phyloP scores from a whole-genome alignment of 2,888 invertebrate genomes.

The Hybos culiciformis region DNA sequence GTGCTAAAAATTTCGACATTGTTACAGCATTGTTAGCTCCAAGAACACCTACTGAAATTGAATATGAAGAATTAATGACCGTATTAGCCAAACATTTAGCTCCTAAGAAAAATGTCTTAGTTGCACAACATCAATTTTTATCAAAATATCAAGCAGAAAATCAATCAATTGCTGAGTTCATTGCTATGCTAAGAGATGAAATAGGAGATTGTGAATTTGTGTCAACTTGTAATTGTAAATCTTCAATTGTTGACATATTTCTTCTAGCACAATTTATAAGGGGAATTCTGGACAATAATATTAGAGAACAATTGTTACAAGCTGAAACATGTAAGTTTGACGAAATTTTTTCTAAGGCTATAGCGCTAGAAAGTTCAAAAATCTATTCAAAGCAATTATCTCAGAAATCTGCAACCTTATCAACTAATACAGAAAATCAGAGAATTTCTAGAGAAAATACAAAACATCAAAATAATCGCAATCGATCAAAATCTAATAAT shows the following conservation, averaged over 20 bases:
- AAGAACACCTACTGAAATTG: background rate
- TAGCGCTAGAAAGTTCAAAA: background rate
- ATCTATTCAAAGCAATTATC: background rate
- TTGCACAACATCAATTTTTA: background rate
- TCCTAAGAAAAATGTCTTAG: background rate
- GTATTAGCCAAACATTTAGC: no score
- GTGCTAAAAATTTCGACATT: background rate
- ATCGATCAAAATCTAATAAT: background rate
- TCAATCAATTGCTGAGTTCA: background rate
- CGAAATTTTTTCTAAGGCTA: background rate
- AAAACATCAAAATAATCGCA: background rate
- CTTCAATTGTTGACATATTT: background rate
- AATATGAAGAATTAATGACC: background rate
- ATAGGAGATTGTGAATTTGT: background rate
- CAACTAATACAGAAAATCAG: background rate
- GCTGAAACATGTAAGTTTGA: background rate
- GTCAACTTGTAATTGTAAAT: slow-evolving; percentile 1
- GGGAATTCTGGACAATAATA: background rate
- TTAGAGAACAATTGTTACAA: background rate
- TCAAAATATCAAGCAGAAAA: slow-evolving; percentile 1
- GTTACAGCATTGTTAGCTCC: background rate
- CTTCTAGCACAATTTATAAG: background rate
- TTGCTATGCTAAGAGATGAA: background rate
- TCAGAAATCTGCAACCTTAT: background rate
- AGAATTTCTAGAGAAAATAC: background rate